Evolutionary conservation across 23 tunicate genomes (phyloP).

Genomic region (Botrylloides violaceus): DNA sequence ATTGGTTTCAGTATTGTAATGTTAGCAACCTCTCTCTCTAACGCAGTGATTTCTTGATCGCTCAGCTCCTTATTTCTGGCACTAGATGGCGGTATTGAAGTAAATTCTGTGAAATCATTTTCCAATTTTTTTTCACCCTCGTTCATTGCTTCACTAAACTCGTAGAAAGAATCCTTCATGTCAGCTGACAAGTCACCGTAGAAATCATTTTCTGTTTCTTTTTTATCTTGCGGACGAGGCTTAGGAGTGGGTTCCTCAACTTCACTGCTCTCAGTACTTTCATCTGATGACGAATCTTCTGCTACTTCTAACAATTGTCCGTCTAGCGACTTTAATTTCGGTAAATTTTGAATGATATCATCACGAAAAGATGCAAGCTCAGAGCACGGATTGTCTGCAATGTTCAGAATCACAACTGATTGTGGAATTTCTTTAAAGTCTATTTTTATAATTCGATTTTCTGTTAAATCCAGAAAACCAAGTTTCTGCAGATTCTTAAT

Average conservation of each 20-base stretch:
- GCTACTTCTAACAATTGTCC: neutral
- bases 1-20: neutral
- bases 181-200: constrained; percentile 1
- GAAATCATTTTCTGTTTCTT: neutral
- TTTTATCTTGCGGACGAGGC: neutral
- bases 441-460: neutral
- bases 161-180: neutral
- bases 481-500: neutral
- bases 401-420: neutral
- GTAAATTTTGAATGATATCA: neutral
- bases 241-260: neutral
- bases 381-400: neutral
- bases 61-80: neutral
- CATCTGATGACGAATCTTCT: neutral
- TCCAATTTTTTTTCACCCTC: neutral
- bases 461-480: constrained; percentile 2
- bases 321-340: neutral
- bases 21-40: neutral
- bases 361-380: neutral
- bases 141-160: neutral
- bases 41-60: neutral
- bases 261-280: neutral
- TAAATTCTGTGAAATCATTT: constrained; percentile 11
- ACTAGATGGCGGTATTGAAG: constrained; percentile 1
- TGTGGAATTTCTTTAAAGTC: neutral